Evolutionary conservation across 2,888 invertebrate genomes (phyloP).

Genomic region (Ptycholaimellus sp.): DNA sequence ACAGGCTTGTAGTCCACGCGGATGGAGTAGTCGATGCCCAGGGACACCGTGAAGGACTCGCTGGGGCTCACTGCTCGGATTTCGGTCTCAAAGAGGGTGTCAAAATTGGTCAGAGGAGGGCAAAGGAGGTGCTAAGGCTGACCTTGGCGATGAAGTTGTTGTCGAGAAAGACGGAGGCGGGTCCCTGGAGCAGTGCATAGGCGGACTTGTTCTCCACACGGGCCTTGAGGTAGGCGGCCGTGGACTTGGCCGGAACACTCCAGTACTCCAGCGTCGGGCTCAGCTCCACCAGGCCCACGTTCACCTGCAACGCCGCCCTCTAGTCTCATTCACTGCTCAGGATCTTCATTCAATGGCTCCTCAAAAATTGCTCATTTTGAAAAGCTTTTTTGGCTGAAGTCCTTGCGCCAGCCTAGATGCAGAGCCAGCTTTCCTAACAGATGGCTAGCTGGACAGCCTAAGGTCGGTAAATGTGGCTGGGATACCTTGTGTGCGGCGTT

Average conservation of each 20-base stretch:
- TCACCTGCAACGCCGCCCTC: too few relatives aligned
- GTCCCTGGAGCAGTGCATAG: slow-evolving; percentile 13
- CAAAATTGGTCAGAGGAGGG: background rate
- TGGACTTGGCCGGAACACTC: slow-evolving; percentile 8
- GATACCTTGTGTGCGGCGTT: too few relatives aligned
- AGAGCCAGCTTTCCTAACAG: too few relatives aligned
- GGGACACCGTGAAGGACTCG: slow-evolving; percentile 27
- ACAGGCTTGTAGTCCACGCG: slow-evolving; percentile 27
- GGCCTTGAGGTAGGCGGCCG: slow-evolving; percentile 15
- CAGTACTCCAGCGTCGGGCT: background rate
- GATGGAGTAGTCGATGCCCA: slow-evolving; percentile 28
- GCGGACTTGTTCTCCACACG: slow-evolving; percentile 13
- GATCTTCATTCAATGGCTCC: too few relatives aligned
- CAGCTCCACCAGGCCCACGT: too few relatives aligned
- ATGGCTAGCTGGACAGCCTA: too few relatives aligned
- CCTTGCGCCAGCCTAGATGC: too few relatives aligned
- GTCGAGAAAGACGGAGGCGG: slow-evolving; percentile 15
- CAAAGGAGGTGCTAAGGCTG: too few relatives aligned
- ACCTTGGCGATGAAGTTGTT: slow-evolving; percentile 15
- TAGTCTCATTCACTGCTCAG: too few relatives aligned
- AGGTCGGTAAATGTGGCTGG: too few relatives aligned
- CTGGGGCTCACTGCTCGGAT: slow-evolving; percentile 25
- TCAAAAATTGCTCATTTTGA: too few relatives aligned
- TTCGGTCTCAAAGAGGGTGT: slow-evolving; percentile 11
- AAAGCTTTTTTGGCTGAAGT: too few relatives aligned